A percentile compares a stretch with the other conserved stretches of the same genome.
Evolutionary conservation across 1,140 invertebrate species (phyloP).

Genomic region (Cydia amplana): DNA sequence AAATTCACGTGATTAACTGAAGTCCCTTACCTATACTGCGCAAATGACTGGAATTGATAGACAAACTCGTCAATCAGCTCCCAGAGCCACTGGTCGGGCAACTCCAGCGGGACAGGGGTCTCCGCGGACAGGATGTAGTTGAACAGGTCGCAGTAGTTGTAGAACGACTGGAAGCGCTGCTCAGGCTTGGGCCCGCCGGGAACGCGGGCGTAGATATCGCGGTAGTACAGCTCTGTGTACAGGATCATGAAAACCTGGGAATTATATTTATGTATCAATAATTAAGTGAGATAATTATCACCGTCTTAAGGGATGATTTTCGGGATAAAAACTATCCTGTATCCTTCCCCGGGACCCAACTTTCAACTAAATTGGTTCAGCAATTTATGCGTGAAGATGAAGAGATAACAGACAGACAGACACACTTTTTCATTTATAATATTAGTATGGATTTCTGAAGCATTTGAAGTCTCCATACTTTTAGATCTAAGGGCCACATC

Average conservation of each 20-base stretch:
- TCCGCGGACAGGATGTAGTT: slow-evolving; percentile 96
- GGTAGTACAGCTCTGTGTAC: slow-evolving; percentile 98
- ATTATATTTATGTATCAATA: slow-evolving; percentile 43
- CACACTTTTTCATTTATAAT: too few relatives aligned
- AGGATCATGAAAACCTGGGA: slow-evolving; percentile 91
- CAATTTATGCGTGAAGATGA: too few relatives aligned
- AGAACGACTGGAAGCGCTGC: slow-evolving; percentile 97
- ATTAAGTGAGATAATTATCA: too few relatives aligned
- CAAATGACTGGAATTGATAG: slow-evolving; percentile 98
- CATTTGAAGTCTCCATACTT: too few relatives aligned
- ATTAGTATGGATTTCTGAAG: too few relatives aligned
- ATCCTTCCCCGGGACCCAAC: too few relatives aligned
- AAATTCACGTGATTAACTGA: too few relatives aligned
- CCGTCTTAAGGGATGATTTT: too few relatives aligned
- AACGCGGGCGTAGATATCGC: slow-evolving; percentile 96
- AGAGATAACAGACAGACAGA: too few relatives aligned
- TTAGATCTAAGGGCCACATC: too few relatives aligned
- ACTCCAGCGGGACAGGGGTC: slow-evolving; percentile 92
- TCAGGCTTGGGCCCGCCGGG: slow-evolving; percentile 92
- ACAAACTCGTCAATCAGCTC: slow-evolving; percentile 99
- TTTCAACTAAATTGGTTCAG: too few relatives aligned
- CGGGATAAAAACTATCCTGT: too few relatives aligned
- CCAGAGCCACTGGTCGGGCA: slow-evolving; percentile 99
- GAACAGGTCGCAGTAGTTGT: slow-evolving; percentile 98
- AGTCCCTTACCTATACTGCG: slow-evolving; percentile 86